A percentile compares a stretch with the other conserved stretches of the same genome.
Evolutionary conservation across 2,113 vertebrate genomes (phyloP).

Genomic region (Cepphus grylle): DNA sequence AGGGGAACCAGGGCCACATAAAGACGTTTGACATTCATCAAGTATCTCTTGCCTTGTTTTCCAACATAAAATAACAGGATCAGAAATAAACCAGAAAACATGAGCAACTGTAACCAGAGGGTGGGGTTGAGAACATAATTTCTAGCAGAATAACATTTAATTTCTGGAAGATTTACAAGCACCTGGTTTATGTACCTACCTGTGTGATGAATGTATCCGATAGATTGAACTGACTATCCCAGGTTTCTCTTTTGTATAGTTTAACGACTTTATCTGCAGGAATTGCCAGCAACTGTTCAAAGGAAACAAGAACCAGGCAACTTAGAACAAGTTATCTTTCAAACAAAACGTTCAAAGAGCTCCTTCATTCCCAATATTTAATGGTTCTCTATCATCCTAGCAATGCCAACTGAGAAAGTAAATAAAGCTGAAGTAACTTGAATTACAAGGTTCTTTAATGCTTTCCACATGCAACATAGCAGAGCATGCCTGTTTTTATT

Average conservation of each 20-base stretch:
- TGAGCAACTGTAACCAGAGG: not conserved
- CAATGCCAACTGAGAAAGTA: not conserved
- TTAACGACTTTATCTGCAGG: slow-evolving; percentile 86
- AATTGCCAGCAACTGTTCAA: slow-evolving; percentile 85
- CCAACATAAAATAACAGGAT: not conserved
- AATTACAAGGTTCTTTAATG: slow-evolving; percentile 2
- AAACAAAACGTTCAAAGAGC: not conserved
- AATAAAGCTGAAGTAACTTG: not conserved
- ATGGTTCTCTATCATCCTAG: not conserved
- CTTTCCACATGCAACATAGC: not conserved
- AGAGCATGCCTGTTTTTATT: not conserved
- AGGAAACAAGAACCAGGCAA: not conserved
- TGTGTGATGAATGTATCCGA: slow-evolving; percentile 81
- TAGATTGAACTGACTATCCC: slow-evolving; percentile 77
- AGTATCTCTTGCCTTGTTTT: not conserved
- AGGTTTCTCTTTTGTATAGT: slow-evolving; percentile 86
- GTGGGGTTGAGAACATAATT: not conserved
- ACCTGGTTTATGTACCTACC: slow-evolving; percentile 68
- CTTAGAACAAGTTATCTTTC: not conserved
- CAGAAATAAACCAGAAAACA: not conserved
- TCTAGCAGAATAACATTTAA: not conserved
- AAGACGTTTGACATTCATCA: not conserved
- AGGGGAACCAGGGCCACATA: not conserved
- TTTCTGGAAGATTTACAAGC: not conserved
- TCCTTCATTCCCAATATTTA: not conserved